Evolutionary conservation across 2,888 invertebrate species (phyloP).

Genomic region (Keiferia lycopersicella): DNA sequence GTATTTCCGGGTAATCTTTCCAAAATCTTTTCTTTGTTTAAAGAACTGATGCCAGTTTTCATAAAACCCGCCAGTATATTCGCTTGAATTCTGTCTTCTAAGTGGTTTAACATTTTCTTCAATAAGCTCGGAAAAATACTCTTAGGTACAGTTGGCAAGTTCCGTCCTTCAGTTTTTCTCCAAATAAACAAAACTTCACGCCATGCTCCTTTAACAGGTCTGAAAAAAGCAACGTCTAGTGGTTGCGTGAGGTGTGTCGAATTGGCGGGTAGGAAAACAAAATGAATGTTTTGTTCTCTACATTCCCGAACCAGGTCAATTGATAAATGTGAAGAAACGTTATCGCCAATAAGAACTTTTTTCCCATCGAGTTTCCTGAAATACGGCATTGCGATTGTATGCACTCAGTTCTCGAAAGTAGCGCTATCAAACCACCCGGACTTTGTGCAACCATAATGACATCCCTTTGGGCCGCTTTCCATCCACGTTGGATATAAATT

Average conservation of each 20-base stretch:
- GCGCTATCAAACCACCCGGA: conserved; percentile 53
- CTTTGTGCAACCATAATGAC: conserved; percentile 51
- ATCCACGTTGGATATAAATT: conserved; percentile 56
- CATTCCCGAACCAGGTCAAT: conserved; percentile 44
- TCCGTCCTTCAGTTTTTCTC: conserved; percentile 36
- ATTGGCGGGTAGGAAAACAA: conserved; percentile 46
- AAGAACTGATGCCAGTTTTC: background rate
- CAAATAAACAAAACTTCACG: conserved; percentile 35
- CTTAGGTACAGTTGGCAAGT: conserved; percentile 32
- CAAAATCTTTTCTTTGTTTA: background rate
- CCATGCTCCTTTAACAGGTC: conserved; percentile 44
- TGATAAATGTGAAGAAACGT: conserved; percentile 48
- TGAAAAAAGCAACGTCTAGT: conserved; percentile 48
- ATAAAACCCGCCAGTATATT: background rate
- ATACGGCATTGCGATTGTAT: conserved; percentile 34
- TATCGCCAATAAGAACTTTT: conserved; percentile 30
- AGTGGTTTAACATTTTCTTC: conserved; percentile 30
- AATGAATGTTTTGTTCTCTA: conserved; percentile 47
- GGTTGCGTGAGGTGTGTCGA: conserved; percentile 45
- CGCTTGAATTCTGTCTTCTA: background rate
- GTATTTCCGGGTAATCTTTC: background rate
- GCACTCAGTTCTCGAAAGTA: conserved; percentile 49
- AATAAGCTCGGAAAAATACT: conserved; percentile 36
- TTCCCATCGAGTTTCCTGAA: conserved; percentile 38
- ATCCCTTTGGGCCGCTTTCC: conserved; percentile 48